Evolutionary conservation across 2,888 invertebrate genomes (phyloP), one percentile per base, ranked within the genome.

Genomic region (Nomada fucata): DNA sequence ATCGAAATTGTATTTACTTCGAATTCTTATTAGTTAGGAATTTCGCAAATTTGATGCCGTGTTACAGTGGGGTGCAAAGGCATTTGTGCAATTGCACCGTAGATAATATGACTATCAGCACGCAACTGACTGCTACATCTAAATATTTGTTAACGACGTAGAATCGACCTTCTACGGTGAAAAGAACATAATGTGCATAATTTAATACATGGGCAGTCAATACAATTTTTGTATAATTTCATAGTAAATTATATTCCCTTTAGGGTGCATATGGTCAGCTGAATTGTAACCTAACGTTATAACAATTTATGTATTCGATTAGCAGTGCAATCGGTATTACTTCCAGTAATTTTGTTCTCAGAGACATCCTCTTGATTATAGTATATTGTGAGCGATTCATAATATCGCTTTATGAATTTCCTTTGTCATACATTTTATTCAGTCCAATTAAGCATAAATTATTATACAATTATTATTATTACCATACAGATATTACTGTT

Each of bases 191-290:
- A 67, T 29, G 52, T 23, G 15, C 36, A 23, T 11, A 36, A 36
- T 74, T 59, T 67, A 74, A 59, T 59, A 36, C 50, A 18, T 29
- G 59, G 36, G 50, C 20, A n/a, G 36, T 55, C 4, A 0, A 74
- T 57, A 36, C 44, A 47, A n/a, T 29, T 7, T 59, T 53, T 50
- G 44, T 47, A 26, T 65, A 73, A 65, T 65, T 65, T 29, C 52
- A 42, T 15, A 36, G 36, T 13, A 4, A 29, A 70, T 29, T 36
- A 20, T n/a, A 29, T 29, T 2, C 29, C 44, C n/a, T 59, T 20
- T 29, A 26, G 18, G 18, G 53, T 29, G 29, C 29, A 29, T 36
- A 11, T 15, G 13, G 13, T 61, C 15, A 26, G 4, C 15, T 26
- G 55, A 47, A 65, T 71, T 42, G 9, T 23, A 47, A 47, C 2